These are phyloP conservation scores for Erebia palarica DNA, from an alignment of 2,888 invertebrate species.

Conservation along the genomic window DNA sequence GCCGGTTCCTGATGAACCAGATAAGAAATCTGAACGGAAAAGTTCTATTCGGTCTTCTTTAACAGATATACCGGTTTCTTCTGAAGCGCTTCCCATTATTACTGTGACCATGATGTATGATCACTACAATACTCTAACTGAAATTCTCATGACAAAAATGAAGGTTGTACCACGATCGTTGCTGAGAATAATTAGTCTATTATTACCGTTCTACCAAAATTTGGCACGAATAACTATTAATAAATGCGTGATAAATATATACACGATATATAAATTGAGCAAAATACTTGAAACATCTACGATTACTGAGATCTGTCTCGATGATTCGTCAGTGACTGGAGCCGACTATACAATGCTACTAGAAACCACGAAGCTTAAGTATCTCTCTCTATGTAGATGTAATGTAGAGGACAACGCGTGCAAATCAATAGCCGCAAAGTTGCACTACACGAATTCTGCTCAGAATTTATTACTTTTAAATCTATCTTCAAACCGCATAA, in stretches of 20 bases:
- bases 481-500: conserved; percentile 63
- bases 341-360: conserved; percentile 52
- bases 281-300: conserved; percentile 50
- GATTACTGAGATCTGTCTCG: conserved; percentile 58
- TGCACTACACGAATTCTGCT: conserved; percentile 47
- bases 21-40: not conserved
- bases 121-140: conserved; percentile 47
- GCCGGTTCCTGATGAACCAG: not conserved
- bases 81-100: conserved; percentile 39
- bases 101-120: conserved; percentile 48
- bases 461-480: conserved; percentile 55
- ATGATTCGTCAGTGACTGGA: conserved; percentile 49
- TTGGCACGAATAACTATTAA: conserved; percentile 51
- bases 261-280: conserved; percentile 52
- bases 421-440: conserved; percentile 48
- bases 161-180: conserved; percentile 46
- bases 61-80: conserved; percentile 24
- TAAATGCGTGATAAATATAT: conserved; percentile 48
- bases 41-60: not conserved
- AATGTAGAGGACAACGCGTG: conserved; percentile 53
- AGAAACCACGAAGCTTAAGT: conserved; percentile 45
- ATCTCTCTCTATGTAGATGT: conserved; percentile 57
- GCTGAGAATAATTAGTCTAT: conserved; percentile 51
- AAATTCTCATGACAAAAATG: conserved; percentile 48
- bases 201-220: conserved; percentile 46